Evolutionary conservation across 2,113 vertebrate species (phyloP), one percentile per base, ranked within the genome.

Genomic region (Leptodactylus fuscus): DNA sequence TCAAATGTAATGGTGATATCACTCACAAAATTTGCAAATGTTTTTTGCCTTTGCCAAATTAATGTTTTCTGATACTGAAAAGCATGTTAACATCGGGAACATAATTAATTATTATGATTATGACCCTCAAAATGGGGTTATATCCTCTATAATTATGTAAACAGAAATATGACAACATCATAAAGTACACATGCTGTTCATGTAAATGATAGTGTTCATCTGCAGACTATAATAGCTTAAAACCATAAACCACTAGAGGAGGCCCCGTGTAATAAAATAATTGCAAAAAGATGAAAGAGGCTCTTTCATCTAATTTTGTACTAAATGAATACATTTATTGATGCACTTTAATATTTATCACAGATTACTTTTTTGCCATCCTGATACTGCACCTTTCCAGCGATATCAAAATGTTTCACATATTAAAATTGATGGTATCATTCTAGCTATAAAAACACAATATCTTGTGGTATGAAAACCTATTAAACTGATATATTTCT

Each of bases 401-500:
- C 67, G 34, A 71, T 80, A 85, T 85, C 83, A 79, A 79, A 85
- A 71, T 60, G 62, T 58, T 85, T 85, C 75, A 60, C 74, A n/a
- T 41, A 86, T 73, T 86, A 81, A 86, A 85, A 86, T 81, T 81
- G 67, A 86, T 81, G 38, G 77, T 46, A 81, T 81, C 58, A 71
- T 81, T 48, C 34, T 73, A 71, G 77, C 51, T 55, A 81, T 86
- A 86, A 86, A 78, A 86, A 86, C 76, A 86, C 84, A 86, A 86
- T 86, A 86, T 44, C 49, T 71, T 73, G 76, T 24, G 67, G 65
- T 81, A 81, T 53, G 48, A 71, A 71, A 70, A 71, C 70, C 65
- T 58, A 86, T 86, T 81, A 86, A 80, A 80, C 65, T 86, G 84
- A 86, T 86, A 32, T 79, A 85, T 85, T 49, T 44, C 77, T 46